Base-by-base conservation (phyloP, 2,797 vertebrate genomes). In the Syncerus caffer region DNA sequence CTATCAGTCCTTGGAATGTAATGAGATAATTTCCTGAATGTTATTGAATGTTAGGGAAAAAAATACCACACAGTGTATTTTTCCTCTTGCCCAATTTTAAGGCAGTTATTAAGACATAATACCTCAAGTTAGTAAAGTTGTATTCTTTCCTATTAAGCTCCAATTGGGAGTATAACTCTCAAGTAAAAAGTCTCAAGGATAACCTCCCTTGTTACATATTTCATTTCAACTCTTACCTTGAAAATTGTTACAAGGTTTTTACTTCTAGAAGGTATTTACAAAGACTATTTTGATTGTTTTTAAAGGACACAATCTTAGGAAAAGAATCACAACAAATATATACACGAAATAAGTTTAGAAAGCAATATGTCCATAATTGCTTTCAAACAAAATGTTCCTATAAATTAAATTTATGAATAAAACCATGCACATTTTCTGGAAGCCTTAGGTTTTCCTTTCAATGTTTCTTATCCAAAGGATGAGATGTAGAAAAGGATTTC, bases 331-430 rank as follows among this genome's bases (percentile, higher is more conserved):
- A 55, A 57, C 53, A 95, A 74, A 71, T 60, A 60, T 60, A 91
- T 21, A 88, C 25, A 82, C 91, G 27, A 82, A 97, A 95, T 53
- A 89, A 93, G 25, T 29, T 86, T 89, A 89, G 55, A 93, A 89
- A 95, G 42, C 51, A 96, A 93, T 86, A 85, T 12, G 84, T 87
- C n/a, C 74, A 21, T n/a, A 64, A 45, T 23, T 93, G 16, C 60
- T 95, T 85, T 94, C 34, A 90, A 91, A 83, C 85, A 86, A 95
- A 96, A 89, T 97, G 57, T 82, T 91, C 45, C 79, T 58, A 47
- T 93, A 89, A 89, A 57, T 96, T 97, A 95, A 88, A 85, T 88
- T 94, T 93, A 47, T 79, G 27, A 96, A 53, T 25, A 76, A 92
- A 92, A 92, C n/a, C 19, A 79, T 80, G 83, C 19, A 84, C 23